phyloP scores from a whole-genome alignment of 1,140 invertebrate species.

The Pseudomyrmex cubaensis region DNA sequence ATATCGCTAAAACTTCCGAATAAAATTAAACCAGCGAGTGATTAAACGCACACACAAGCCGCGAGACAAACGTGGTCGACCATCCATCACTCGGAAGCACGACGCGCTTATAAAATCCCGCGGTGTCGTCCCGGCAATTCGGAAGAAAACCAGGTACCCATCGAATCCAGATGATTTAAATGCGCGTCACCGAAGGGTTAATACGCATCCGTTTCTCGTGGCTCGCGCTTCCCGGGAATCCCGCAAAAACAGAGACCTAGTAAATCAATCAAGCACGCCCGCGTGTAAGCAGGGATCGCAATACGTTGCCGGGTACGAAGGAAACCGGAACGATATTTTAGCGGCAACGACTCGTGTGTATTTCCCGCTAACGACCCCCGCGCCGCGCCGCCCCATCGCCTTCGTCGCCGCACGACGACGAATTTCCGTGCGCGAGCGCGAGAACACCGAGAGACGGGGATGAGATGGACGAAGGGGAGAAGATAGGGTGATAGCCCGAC shows the following conservation, averaged over 20 bases:
- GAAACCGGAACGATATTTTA: slow-evolving; percentile 59
- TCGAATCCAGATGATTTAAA: slow-evolving; percentile 58
- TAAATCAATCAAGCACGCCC: slow-evolving; percentile 56
- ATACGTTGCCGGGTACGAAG: slow-evolving; percentile 57
- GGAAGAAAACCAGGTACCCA: slow-evolving; percentile 42
- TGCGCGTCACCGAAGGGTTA: slow-evolving; percentile 58
- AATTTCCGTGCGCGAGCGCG: slow-evolving; percentile 59
- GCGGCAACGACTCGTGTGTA: slow-evolving; percentile 50
- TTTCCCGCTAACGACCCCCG: slow-evolving; percentile 40
- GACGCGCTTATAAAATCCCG: slow-evolving; percentile 47
- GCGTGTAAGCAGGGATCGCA: slow-evolving; percentile 55
- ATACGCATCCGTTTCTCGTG: slow-evolving; percentile 41
- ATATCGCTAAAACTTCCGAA: neutral
- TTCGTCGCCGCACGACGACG: slow-evolving; percentile 33
- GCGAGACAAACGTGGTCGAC: slow-evolving; percentile 20
- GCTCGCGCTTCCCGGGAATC: slow-evolving; percentile 24
- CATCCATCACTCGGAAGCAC: slow-evolving; percentile 37
- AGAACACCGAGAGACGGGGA: slow-evolving; percentile 28
- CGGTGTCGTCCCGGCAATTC: slow-evolving; percentile 43
- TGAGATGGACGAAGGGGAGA: neutral
- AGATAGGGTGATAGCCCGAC: slow-evolving; percentile 1
- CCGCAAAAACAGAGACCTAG: slow-evolving; percentile 41
- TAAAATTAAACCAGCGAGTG: slow-evolving; percentile 34
- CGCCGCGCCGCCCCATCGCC: slow-evolving; percentile 1
- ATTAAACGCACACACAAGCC: slow-evolving; percentile 34